Percentiles rank a stretch among this genome's conserved stretches.
Evolutionary conservation across 2,113 vertebrate species (phyloP).

Genomic region (Synodontis membranacea): DNA sequence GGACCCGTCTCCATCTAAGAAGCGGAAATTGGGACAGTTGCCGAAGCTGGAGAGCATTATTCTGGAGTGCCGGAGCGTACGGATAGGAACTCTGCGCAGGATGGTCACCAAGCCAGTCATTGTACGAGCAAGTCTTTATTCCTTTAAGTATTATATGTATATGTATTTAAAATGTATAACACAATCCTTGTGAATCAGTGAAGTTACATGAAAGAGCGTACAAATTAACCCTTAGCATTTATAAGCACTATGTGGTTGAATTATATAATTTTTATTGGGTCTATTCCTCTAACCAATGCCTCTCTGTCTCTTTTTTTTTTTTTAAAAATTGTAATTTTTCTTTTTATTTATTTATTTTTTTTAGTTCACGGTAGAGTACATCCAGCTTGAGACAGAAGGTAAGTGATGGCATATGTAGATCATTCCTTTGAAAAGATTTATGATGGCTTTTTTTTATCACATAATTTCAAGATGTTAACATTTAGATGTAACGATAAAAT

Average conservation of each 20-base stretch:
- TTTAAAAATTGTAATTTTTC: too few relatives aligned
- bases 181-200: background rate
- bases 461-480: background rate
- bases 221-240: background rate
- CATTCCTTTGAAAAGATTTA: background rate
- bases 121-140: slow-evolving; percentile 73
- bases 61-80: slow-evolving; percentile 87
- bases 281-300: too few relatives aligned
- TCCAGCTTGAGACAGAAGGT: slow-evolving; percentile 91
- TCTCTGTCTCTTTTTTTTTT: background rate
- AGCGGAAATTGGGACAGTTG: slow-evolving; percentile 71
- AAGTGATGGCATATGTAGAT: slow-evolving; percentile 48
- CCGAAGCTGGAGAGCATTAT: slow-evolving; percentile 79
- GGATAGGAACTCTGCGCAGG: slow-evolving; percentile 86
- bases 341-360: slow-evolving; percentile 51
- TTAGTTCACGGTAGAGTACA: slow-evolving; percentile 88
- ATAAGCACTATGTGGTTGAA: background rate
- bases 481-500: background rate
- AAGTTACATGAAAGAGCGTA: background rate
- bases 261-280: too few relatives aligned
- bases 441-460: background rate
- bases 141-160: too few relatives aligned
- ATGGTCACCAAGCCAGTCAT: slow-evolving; percentile 88
- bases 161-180: background rate
- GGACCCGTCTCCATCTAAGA: slow-evolving; percentile 61